Conservation (phyloP, 1,140 invertebrate species). For the Phthorimaea operculella region DNA sequence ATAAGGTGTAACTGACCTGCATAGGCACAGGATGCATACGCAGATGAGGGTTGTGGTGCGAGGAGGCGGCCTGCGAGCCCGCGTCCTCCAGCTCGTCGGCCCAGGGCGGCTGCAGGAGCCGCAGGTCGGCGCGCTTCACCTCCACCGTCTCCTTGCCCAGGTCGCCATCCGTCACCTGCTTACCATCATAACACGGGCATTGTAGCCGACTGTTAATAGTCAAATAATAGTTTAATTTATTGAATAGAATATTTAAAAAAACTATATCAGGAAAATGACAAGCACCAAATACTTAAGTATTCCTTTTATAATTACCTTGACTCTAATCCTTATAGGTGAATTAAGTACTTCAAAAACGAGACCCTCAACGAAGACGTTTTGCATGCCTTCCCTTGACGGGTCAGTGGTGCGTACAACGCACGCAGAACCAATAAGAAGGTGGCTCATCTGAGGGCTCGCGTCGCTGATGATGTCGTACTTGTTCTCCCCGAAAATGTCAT, state of each 20-base stretch:
- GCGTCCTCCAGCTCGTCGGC: slow-evolving; percentile 90
- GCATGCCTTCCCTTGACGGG: slow-evolving; percentile 49
- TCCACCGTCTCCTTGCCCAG: slow-evolving; percentile 59
- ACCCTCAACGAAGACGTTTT: slow-evolving; percentile 84
- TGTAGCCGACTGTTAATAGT: neutral
- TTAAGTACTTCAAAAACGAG: slow-evolving; percentile 78
- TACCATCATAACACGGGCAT: neutral
- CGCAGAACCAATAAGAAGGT: slow-evolving; percentile 68
- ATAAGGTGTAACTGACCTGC: slow-evolving; percentile 29
- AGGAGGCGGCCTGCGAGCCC: slow-evolving; percentile 52
- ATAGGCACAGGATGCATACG: slow-evolving; percentile 31
- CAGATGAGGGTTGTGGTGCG: slow-evolving; percentile 44
- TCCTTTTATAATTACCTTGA: slow-evolving; percentile 69
- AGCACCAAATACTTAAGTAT: no score
- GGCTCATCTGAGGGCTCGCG: slow-evolving; percentile 86
- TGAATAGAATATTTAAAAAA: no score
- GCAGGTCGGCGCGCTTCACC: slow-evolving; percentile 86
- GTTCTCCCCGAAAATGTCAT: slow-evolving; percentile 78
- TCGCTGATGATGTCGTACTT: slow-evolving; percentile 93
- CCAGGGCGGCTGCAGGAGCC: slow-evolving; percentile 94
- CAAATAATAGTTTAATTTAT: no score
- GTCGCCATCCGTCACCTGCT: slow-evolving; percentile 52
- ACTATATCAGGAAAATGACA: no score
- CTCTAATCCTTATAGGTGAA: slow-evolving; percentile 79
- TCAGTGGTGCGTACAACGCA: slow-evolving; percentile 70